Evolutionary conservation across 2,113 vertebrate species (phyloP), one percentile per base, ranked within the genome.

Genomic region (Tretioscincus oriximinensis): DNA sequence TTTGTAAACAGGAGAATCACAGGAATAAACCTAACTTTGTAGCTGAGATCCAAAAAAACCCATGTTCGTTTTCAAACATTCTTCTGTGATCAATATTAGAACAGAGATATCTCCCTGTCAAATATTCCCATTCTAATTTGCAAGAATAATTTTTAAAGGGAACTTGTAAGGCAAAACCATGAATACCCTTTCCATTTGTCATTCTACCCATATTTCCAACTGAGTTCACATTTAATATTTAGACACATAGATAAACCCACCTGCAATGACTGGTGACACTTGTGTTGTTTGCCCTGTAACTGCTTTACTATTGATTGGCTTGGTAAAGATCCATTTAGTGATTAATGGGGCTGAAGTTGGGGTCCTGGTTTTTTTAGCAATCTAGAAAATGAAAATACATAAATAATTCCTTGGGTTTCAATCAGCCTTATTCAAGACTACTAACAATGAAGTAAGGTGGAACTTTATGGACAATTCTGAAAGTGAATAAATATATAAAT

Each of bases 261-360:
- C 97, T 93, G 97, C 93, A 79, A 99, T 95, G 81, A 98, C 95
- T 77, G 97, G 96, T 80, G 97, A 93, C 1, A 97, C 95, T 73
- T 98, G 96, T 88, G 95, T 95, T 12, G 96, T 96, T 93, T 98
- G 97, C 87, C 96, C 96, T 89, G 95, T 94, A 65, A 99, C 93
- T 77, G 96, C 95, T 96, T 99, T 99, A 95, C 95, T 99, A 95
- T 97, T 99, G 41, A 99, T 95, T 35, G 97, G 97, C 92, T 99
- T 99, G 84, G 98, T 97, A 94, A 99, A 98, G 92, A 99, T 98
- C 78, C 98, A 94, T 92, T 99, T 99, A 78, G 97, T 97, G 90
- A 97, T 97, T 85, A 99, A 96, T 1, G 98, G 97, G 63, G 97
- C 97, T 75, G 97, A 96, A 26, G 98, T 97, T 80, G 98, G 97